Percentiles rank a stretch among this genome's conserved stretches.
phyloP scores from a whole-genome alignment of 2,888 invertebrate genomes.

The Mechanitis mazaeus region DNA sequence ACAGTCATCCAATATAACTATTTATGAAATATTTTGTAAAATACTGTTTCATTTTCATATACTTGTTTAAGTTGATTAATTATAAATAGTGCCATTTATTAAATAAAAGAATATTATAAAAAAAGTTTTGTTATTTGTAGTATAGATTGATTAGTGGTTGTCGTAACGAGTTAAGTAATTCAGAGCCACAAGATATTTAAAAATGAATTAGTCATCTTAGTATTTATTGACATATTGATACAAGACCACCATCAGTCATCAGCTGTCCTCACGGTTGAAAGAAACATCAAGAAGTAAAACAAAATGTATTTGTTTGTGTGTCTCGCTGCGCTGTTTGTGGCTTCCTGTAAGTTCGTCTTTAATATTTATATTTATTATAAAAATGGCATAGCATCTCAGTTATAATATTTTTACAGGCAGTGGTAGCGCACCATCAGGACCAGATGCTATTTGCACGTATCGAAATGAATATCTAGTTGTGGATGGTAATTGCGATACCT shows the following conservation, averaged over 20 bases:
- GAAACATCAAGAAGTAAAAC: neutral
- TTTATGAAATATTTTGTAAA: neutral
- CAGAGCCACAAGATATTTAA: slow-evolving; percentile 10
- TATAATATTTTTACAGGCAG: slow-evolving; percentile 8
- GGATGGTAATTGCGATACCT: slow-evolving; percentile 81
- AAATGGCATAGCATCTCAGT: neutral
- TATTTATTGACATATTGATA: neutral
- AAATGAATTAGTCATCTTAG: slow-evolving; percentile 14
- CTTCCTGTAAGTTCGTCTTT: slow-evolving; percentile 18
- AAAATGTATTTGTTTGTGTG: slow-evolving; percentile 8
- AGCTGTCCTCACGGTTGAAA: neutral
- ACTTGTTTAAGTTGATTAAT: slow-evolving; percentile 6
- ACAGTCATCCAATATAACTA: no score
- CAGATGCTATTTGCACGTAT: slow-evolving; percentile 12
- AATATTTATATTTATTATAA: neutral
- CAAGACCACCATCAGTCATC: neutral
- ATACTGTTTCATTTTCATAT: neutral
- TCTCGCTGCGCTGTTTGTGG: slow-evolving; percentile 8
- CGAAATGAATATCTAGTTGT: slow-evolving; percentile 79
- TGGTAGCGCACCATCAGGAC: neutral
- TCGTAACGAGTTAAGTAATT: slow-evolving; percentile 9
- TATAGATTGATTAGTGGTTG: neutral
- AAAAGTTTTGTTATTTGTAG: neutral
- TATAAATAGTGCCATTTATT: slow-evolving; percentile 19
- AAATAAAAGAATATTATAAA: slow-evolving; percentile 14